Evolutionary conservation across 2,113 vertebrate genomes (phyloP).

Genomic region (Riparia riparia): DNA sequence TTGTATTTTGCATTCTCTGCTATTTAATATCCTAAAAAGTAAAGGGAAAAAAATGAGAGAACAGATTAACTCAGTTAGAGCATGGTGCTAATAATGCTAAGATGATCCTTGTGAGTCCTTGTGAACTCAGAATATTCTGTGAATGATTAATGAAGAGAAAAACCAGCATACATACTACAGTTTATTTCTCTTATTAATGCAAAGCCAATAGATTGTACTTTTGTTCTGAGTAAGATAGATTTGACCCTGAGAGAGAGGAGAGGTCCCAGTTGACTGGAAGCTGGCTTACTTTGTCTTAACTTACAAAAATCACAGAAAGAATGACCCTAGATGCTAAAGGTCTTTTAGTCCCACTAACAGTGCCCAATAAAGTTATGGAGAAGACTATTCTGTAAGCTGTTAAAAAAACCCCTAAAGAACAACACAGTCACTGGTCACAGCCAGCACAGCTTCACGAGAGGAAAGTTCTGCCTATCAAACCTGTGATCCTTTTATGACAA

Average conservation of each 20-base stretch:
- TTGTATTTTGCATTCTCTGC: not conserved
- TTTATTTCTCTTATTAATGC: not conserved
- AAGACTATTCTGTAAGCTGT: not conserved
- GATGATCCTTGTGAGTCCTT: not conserved
- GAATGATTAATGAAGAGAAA: not conserved
- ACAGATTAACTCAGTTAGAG: not conserved
- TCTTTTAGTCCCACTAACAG: not conserved
- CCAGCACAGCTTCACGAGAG: accelerated
- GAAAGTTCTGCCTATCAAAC: not conserved
- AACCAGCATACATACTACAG: accelerated
- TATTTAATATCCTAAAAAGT: not conserved
- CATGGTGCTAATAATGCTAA: not conserved
- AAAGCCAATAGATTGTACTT: not conserved
- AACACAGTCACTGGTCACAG: not conserved
- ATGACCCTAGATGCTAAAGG: not conserved
- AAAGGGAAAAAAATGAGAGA: not conserved
- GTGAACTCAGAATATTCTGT: not conserved
- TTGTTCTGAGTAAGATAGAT: not conserved
- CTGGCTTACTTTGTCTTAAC: not conserved
- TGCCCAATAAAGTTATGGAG: not conserved
- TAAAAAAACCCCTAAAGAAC: not conserved
- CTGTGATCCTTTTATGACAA: not conserved
- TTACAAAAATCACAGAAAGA: not conserved
- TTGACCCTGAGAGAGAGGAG: not conserved
- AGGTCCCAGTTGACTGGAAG: not conserved